phyloP scores from a whole-genome alignment of 2,113 vertebrate species.

The Boulengeromyrus knoepffleri region DNA sequence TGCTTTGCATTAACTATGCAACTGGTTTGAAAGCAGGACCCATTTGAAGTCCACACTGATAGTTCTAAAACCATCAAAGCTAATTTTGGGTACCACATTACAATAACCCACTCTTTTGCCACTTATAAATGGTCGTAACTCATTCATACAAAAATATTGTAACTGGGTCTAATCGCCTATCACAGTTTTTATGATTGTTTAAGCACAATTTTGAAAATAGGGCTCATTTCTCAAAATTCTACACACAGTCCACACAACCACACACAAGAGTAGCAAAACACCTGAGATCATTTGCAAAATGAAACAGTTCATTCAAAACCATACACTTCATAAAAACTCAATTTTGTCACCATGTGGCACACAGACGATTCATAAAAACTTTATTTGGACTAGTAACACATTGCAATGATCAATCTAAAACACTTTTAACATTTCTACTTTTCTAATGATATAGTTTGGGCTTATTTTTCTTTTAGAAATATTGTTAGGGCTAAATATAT shows the following conservation, averaged over 20 bases:
- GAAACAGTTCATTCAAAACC: no score
- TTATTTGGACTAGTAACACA: neutral
- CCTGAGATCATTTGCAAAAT: no score
- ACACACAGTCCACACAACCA: no score
- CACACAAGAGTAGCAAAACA: no score
- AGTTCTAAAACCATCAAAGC: neutral
- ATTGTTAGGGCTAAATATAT: neutral
- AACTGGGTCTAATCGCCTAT: no score
- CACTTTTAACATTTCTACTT: neutral
- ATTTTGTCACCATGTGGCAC: slow-evolving; percentile 3
- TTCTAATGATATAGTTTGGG: neutral
- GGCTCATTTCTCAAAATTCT: no score
- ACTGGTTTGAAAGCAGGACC: neutral
- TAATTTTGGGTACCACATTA: neutral
- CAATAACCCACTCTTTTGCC: neutral
- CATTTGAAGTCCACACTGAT: neutral
- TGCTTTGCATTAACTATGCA: neutral
- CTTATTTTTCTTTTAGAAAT: neutral
- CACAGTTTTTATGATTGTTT: no score
- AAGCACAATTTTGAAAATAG: no score
- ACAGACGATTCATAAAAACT: slow-evolving; percentile 6
- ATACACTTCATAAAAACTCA: neutral
- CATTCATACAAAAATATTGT: neutral
- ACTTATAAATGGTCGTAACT: neutral
- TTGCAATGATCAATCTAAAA: neutral